Evolutionary conservation across 2,113 vertebrate species (phyloP), one percentile per base, ranked within the genome.

Genomic region (Nesoenas mayeri): DNA sequence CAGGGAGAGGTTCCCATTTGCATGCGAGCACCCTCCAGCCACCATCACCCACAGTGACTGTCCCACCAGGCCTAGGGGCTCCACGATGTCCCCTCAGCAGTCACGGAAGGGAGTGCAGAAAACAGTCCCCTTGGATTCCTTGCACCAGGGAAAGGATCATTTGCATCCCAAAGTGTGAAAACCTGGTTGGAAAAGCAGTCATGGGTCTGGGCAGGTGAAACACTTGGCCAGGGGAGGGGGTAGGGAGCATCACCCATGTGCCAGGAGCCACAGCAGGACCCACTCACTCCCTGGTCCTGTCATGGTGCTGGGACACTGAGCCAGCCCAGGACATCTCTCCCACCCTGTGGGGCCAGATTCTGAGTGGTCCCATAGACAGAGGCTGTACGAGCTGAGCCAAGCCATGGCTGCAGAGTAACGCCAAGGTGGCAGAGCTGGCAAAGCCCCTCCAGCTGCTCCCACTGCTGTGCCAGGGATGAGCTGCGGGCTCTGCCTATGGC

Each of bases 201-300:
- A 51, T 0, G 0, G 22, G 50, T 29, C 3, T 2, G 53, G n/a
- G 42, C 4, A 44, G 42, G 25, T 34, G 28, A 25, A 82, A 61
- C 10, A 16, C 28, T 10, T 0, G 0, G 77, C 36, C 5, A 17
- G 50, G 28, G 64, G 53, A 8, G 18, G 71, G 66, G 54, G 21
- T 21, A 64, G 50, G 72, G 79, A 90, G 74, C 50, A 86, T 58
- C 85, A 61, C 12, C 29, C 24, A 3, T 1, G 0, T 69, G 25
- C 38, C 28, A 19, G 36, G 65, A n/a, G 24, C n/a, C 38, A n/a
- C 0, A 4, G 24, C 25, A 42, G 38, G 15, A 62, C 34, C 21
- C 0, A 1, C 29, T 62, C 1, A 0, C 20, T 54, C 21, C 61
- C 34, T 0, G 0, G 8, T 11, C 50, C 57, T 2, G 1, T 57